These are phyloP conservation scores for Mastomys natalensis DNA, from an alignment of 2,113 vertebrate species.

Conservation along the genomic window DNA sequence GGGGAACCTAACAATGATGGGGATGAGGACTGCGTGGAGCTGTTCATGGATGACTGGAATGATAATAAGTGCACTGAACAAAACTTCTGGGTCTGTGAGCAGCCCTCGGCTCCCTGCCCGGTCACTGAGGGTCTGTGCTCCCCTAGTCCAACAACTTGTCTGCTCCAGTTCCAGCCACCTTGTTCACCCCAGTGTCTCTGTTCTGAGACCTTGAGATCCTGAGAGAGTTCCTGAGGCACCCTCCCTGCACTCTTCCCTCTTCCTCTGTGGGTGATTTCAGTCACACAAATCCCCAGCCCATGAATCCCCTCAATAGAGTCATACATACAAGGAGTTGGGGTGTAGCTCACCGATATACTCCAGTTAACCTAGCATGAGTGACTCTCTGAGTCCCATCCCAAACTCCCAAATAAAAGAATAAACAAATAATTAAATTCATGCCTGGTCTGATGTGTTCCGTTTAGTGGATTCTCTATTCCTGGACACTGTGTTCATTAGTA, in stretches of 20 bases:
- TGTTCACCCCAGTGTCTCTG: not conserved
- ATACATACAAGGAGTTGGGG: not conserved
- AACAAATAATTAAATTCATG: not conserved
- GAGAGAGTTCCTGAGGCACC: not conserved
- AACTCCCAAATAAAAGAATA: not conserved
- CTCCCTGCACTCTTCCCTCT: not conserved
- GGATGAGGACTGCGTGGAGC: conserved; percentile 38
- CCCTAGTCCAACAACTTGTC: not conserved
- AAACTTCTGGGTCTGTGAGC: conserved; percentile 31
- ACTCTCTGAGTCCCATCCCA: not conserved
- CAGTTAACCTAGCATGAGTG: not conserved
- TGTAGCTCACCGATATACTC: not conserved
- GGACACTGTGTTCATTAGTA: too few relatives aligned
- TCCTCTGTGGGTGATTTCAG: not conserved
- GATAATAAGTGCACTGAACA: not conserved
- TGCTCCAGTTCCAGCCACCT: not conserved
- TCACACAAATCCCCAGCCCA: too few relatives aligned
- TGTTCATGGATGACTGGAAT: conserved; percentile 15
- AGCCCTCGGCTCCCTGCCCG: not conserved
- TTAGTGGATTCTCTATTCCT: not conserved
- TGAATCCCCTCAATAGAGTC: too few relatives aligned
- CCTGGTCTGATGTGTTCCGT: not conserved
- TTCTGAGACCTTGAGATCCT: not conserved
- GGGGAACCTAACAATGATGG: conserved; percentile 61
- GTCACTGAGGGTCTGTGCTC: not conserved